Base-by-base conservation (phyloP, 2,113 vertebrate genomes). In the Naja naja region DNA sequence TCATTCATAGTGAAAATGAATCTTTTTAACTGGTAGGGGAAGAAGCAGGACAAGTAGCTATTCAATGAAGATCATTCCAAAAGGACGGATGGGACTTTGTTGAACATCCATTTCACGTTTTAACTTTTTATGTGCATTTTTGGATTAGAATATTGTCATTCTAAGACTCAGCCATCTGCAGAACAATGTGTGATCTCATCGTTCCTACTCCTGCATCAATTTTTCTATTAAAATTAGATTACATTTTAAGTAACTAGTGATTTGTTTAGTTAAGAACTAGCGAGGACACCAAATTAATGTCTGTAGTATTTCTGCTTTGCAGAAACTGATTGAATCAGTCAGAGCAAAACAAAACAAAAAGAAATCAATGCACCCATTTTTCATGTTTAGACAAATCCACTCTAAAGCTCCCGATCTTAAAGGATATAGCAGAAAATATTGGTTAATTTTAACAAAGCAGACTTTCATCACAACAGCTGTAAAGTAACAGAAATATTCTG, bases 221-320 rank as follows among this genome's bases (percentile, higher is more conserved):
- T 98, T 98, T 98, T 98, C 97, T 97, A 97, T 97, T 97, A 98
- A 98, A 98, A 97, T 97, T 96, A 97, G 97, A 97, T 98, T 97
- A 96, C 90, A 95, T 97, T 97, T 97, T 97, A 96, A 97, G 94
- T 97, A 97, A 97, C 95, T 95, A 94, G 88, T 96, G 97, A 94
- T 97, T 93, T 94, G 93, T 97, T 97, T 96, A 96, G 95, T 96
- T 93, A 94, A 95, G 94, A 97, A 95, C 96, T 96, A 93, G 95
- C 94, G 96, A 94, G 94, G 56, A 97, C 96, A 93, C 97, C 97
- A 98, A 97, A 97, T 97, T 98, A 96, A 97, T 98, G 94, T 96
- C 91, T 93, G 87, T 93, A 90, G 94, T 96, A 91, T 91, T 96
- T 85, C 93, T 96, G 96, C 96, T 97, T 97, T 97, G 93, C 93